phyloP scores from a whole-genome alignment of 1,140 invertebrate genomes.

The Pseudomyrmex dendroicus region DNA sequence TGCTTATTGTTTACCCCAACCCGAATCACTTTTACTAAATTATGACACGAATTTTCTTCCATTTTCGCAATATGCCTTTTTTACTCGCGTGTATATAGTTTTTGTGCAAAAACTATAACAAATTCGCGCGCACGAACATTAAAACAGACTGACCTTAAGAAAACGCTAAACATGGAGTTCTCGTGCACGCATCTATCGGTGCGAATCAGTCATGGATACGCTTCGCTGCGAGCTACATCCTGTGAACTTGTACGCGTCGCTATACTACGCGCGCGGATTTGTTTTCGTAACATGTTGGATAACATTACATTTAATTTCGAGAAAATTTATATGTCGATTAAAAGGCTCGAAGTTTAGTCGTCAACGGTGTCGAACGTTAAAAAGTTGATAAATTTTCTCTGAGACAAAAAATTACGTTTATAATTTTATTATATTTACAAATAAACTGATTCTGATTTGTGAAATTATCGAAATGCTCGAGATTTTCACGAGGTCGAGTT shows the following conservation, averaged over 20 bases:
- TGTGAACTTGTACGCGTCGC: slow-evolving; percentile 45
- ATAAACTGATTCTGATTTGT: background rate
- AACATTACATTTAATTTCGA: background rate
- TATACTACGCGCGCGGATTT: background rate
- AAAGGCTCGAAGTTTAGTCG: background rate
- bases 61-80: background rate
- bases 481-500: background rate
- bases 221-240: slow-evolving; percentile 54
- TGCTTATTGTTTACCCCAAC: too few relatives aligned
- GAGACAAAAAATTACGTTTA: too few relatives aligned
- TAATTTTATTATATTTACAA: background rate
- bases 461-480: background rate
- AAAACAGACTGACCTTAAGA: slow-evolving; percentile 45
- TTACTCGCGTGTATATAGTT: background rate
- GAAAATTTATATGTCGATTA: background rate
- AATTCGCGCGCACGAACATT: background rate
- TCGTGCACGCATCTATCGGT: slow-evolving; percentile 49
- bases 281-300: slow-evolving; percentile 21
- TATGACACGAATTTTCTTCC: too few relatives aligned
- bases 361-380: background rate
- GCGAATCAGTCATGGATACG: slow-evolving; percentile 64
- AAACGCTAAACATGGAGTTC: slow-evolving; percentile 55
- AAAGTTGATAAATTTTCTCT: too few relatives aligned
- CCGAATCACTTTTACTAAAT: too few relatives aligned
- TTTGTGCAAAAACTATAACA: background rate